Percentiles rank a stretch among this genome's conserved stretches.
Conservation (phyloP, 2,888 invertebrate genomes). For the Pachliopta kotzebuea region DNA sequence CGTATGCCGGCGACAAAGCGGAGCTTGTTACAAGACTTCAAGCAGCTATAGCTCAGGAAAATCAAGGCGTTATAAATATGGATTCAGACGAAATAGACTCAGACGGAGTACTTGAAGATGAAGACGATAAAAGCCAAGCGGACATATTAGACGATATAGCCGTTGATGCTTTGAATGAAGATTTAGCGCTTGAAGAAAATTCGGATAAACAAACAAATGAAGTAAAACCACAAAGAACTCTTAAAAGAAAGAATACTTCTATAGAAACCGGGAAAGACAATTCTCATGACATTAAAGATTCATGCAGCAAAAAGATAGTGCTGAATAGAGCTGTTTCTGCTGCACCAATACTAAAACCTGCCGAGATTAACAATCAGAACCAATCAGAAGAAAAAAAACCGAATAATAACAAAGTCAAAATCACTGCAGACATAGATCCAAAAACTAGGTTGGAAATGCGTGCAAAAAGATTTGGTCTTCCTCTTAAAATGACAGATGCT, state of each 20-base stretch:
- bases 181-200: conserved; percentile 59
- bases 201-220: conserved; percentile 37
- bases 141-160: conserved; percentile 65
- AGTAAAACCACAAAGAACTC: conserved; percentile 50
- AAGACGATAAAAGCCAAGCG: conserved; percentile 74
- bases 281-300: conserved; percentile 55
- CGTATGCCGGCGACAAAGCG: conserved; percentile 88
- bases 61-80: conserved; percentile 66
- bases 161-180: conserved; percentile 65
- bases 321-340: conserved; percentile 77
- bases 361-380: conserved; percentile 41
- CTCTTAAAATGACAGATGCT: conserved; percentile 76
- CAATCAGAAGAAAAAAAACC: conserved; percentile 39
- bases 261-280: conserved; percentile 48
- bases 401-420: conserved; percentile 58
- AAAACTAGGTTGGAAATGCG: conserved; percentile 85
- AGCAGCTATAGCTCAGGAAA: conserved; percentile 67
- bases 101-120: conserved; percentile 75
- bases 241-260: conserved; percentile 61
- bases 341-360: conserved; percentile 40
- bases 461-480: conserved; percentile 89
- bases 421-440: conserved; percentile 63
- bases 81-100: conserved; percentile 78
- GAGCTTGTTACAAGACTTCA: conserved; percentile 90
- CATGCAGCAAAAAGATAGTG: conserved; percentile 81